Conservation (phyloP, 2,888 invertebrate genomes). For the Phymatocera aterrima region DNA sequence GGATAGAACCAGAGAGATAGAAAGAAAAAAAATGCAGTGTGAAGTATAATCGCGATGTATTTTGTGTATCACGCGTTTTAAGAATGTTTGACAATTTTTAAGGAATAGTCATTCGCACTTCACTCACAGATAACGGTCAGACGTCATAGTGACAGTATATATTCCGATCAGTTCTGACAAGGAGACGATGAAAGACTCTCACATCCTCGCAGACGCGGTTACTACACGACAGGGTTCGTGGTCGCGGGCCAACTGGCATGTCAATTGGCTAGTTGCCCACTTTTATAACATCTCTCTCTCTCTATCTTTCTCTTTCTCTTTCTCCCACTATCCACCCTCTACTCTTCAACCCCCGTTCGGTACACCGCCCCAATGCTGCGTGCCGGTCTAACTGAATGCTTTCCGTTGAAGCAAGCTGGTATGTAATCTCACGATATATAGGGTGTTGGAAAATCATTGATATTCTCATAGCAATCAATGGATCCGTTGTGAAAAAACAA, state of each 20-base stretch:
- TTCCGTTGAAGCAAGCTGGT: slow-evolving; percentile 4
- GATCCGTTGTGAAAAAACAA: neutral
- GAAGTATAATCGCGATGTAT: neutral
- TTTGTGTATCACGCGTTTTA: neutral
- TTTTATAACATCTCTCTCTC: slow-evolving; percentile 69
- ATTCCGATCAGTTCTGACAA: slow-evolving; percentile 53
- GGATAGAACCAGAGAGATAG: neutral
- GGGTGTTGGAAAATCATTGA: slow-evolving; percentile 16
- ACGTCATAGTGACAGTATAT: slow-evolving; percentile 65
- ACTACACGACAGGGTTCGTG: slow-evolving; percentile 51
- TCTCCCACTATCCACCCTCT: slow-evolving; percentile 49
- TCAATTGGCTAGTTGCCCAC: slow-evolving; percentile 75
- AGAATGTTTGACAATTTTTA: neutral
- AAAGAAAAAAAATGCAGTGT: neutral
- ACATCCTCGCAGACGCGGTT: slow-evolving; percentile 29
- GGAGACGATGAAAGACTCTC: slow-evolving; percentile 13
- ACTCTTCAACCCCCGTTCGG: slow-evolving; percentile 49
- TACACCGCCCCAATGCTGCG: slow-evolving; percentile 41
- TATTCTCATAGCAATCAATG: neutral
- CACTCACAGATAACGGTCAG: slow-evolving; percentile 68
- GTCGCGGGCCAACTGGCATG: slow-evolving; percentile 73
- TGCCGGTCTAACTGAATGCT: slow-evolving; percentile 19
- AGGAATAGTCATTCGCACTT: slow-evolving; percentile 31
- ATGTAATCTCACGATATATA: neutral
- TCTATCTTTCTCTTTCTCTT: slow-evolving; percentile 51